These are phyloP conservation scores for Diaprepes abbreviatus DNA, from an alignment of 2,888 invertebrate species.

Conservation along the genomic window DNA sequence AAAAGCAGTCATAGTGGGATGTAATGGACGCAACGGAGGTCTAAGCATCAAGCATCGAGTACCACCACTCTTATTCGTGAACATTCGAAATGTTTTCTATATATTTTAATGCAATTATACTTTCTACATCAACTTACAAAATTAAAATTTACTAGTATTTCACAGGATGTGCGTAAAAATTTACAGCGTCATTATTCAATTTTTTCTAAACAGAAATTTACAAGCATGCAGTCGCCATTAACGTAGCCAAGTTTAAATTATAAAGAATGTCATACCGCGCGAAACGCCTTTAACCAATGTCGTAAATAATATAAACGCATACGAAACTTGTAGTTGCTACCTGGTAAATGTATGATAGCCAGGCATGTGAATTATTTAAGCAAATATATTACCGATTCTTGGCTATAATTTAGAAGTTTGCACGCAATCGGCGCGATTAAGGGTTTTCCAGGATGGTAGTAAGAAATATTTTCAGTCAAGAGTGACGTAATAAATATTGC, in stretches of 20 bases:
- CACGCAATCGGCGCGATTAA: constrained; percentile 61
- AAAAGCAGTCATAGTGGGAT: no score
- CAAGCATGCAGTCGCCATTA: constrained; percentile 40
- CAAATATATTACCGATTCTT: constrained; percentile 61
- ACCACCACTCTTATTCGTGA: no score
- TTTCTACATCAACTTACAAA: no score
- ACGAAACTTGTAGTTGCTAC: constrained; percentile 65
- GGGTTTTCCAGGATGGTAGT: constrained; percentile 13
- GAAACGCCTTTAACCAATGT: constrained; percentile 57
- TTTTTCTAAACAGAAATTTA: constrained; percentile 39
- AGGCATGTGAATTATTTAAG: constrained; percentile 64
- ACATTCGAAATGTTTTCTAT: no score
- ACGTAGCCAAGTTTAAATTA: constrained; percentile 42
- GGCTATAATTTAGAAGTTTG: constrained; percentile 61
- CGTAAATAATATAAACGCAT: constrained; percentile 62
- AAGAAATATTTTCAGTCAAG: neutral
- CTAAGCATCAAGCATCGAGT: no score
- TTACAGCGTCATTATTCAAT: constrained; percentile 23
- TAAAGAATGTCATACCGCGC: constrained; percentile 57
- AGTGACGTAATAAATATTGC: no score
- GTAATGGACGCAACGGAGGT: no score
- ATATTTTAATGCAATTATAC: no score
- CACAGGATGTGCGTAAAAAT: constrained; percentile 32
- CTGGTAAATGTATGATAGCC: constrained; percentile 63
- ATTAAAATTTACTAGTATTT: no score